Conservation (phyloP, 2,888 invertebrate species). For the Hymenopus coronatus region DNA sequence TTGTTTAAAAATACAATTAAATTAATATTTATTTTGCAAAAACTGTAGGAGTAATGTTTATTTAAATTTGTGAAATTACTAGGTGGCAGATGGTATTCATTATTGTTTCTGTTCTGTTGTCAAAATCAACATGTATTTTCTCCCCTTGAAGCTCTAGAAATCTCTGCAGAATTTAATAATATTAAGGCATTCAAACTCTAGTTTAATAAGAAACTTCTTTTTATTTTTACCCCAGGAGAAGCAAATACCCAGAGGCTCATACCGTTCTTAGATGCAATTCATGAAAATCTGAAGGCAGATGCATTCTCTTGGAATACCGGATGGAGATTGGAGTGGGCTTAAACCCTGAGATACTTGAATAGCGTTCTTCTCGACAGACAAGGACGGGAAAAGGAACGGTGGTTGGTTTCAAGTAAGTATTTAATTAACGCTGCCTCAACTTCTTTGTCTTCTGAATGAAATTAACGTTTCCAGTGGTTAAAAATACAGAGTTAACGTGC, state of each 20-base stretch:
- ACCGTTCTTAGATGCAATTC: background rate
- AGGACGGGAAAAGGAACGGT: background rate
- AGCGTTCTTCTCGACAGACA: background rate
- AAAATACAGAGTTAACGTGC: background rate
- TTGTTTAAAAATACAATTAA: too few species aligned
- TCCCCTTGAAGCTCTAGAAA: too few species aligned
- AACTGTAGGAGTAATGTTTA: too few species aligned
- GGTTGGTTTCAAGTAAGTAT: background rate
- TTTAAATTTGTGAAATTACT: too few species aligned
- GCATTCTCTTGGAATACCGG: background rate
- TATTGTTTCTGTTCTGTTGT: too few species aligned
- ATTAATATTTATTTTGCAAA: too few species aligned
- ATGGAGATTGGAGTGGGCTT: background rate
- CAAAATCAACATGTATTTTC: too few species aligned
- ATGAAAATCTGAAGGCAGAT: background rate
- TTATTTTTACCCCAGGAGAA: background rate
- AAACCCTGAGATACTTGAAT: background rate
- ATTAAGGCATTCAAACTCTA: background rate
- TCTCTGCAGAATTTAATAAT: too few species aligned
- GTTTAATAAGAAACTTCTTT: background rate
- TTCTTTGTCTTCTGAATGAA: background rate
- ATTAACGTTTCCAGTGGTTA: background rate
- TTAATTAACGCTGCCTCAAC: background rate
- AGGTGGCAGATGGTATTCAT: too few species aligned
- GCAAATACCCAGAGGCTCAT: background rate